phyloP scores from a whole-genome alignment of 2,797 vertebrate species.

The Sebastes nivosus region DNA sequence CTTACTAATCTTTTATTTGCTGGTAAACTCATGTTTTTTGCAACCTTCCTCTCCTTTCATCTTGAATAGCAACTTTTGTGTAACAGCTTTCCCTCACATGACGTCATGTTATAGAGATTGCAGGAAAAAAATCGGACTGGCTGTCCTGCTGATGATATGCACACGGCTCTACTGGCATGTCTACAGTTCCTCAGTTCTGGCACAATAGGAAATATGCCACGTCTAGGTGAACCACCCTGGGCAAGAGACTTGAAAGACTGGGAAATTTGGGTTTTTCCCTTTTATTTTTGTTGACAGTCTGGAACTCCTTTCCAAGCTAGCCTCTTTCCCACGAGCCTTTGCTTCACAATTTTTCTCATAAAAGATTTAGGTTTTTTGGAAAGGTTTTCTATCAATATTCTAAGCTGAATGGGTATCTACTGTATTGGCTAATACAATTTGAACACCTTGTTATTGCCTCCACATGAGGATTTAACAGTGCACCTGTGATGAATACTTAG shows the following conservation, averaged over 20 bases:
- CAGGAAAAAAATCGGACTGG: not conserved
- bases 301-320: not conserved
- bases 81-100: not conserved
- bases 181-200: not conserved
- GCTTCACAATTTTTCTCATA: not conserved
- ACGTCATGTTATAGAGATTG: not conserved
- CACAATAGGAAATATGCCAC: not conserved
- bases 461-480: not conserved
- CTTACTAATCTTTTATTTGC: not conserved
- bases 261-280: not conserved
- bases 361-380: not conserved
- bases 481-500: not conserved
- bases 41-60: not conserved
- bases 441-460: not conserved
- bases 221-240: not conserved
- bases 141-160: not conserved
- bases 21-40: not conserved
- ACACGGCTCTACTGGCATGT: not conserved
- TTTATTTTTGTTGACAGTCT: not conserved
- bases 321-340: not conserved
- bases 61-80: not conserved
- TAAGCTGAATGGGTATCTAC: not conserved
- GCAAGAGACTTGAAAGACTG: not conserved
- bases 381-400: not conserved
- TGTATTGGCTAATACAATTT: not conserved